Percentiles rank a stretch among this genome's conserved stretches.
These are phyloP conservation scores for Calephelis nemesis DNA, from an alignment of 1,140 invertebrate species.

Conservation along the genomic window DNA sequence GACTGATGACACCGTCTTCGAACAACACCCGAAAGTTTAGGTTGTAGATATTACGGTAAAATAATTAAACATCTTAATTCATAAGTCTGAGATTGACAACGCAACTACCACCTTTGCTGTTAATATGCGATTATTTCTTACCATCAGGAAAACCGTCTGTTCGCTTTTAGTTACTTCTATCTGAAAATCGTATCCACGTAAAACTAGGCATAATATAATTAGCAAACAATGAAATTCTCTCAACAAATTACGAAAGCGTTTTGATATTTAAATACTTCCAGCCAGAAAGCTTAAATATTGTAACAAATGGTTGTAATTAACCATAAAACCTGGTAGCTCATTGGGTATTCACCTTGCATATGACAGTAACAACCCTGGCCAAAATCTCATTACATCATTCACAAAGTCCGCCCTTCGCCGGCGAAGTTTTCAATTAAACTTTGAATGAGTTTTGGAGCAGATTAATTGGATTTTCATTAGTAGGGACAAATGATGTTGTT, in stretches of 20 bases:
- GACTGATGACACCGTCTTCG: too few relatives aligned
- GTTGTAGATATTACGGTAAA: too few relatives aligned
- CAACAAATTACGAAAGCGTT: conserved; percentile 3
- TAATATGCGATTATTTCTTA: too few relatives aligned
- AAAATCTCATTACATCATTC: conserved; percentile 73
- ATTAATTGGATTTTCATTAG: conserved; percentile 78
- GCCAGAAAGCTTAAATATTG: conserved; percentile 38
- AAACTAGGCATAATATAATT: not conserved
- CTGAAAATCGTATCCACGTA: not conserved
- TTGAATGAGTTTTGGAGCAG: conserved; percentile 72
- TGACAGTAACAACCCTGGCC: conserved; percentile 65
- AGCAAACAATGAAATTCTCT: not conserved
- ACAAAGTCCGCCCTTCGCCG: conserved; percentile 58
- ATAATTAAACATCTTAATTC: too few relatives aligned
- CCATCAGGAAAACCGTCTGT: too few relatives aligned
- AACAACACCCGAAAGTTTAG: too few relatives aligned
- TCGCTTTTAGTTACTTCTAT: not conserved
- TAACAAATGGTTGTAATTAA: conserved; percentile 55
- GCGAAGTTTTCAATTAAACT: conserved; percentile 76
- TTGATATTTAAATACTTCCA: conserved; percentile 45
- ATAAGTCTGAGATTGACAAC: too few relatives aligned
- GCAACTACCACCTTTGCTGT: too few relatives aligned
- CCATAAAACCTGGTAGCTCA: conserved; percentile 44
- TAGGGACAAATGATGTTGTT: conserved; percentile 76
- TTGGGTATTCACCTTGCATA: conserved; percentile 51